Conservation (phyloP, 2,888 invertebrate genomes). For the Tortrix viridana region DNA sequence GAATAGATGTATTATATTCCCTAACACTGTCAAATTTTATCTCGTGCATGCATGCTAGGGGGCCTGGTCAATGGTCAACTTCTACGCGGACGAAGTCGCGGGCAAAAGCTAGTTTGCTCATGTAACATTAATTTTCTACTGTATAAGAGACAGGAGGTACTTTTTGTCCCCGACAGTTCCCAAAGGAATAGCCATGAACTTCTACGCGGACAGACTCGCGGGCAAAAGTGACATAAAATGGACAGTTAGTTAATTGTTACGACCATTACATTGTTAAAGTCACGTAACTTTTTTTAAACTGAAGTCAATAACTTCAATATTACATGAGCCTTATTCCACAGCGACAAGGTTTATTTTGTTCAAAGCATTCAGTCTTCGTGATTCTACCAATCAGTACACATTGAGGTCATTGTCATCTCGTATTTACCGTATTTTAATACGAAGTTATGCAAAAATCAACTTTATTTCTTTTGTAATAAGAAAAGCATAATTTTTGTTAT, state of each 20-base stretch:
- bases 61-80: no score
- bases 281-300: not conserved
- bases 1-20: no score
- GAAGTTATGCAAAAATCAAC: constrained; percentile 4
- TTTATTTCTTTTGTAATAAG: not conserved
- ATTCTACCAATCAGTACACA: constrained; percentile 38
- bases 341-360: not conserved
- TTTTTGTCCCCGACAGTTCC: no score
- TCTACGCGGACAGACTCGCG: no score
- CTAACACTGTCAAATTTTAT: no score
- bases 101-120: no score
- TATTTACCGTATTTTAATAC: not conserved
- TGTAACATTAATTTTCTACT: no score
- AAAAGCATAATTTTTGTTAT: not conserved
- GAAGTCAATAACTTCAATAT: not conserved
- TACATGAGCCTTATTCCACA: not conserved
- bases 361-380: constrained; percentile 19
- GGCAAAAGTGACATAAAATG: no score
- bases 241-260: not conserved
- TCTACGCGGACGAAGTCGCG: no score
- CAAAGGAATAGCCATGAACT: no score
- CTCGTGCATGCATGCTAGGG: no score
- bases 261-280: not conserved
- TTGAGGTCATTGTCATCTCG: constrained; percentile 42
- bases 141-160: no score